These are phyloP conservation scores for Clarias batrachus DNA, from an alignment of 2,113 vertebrate species.

Conservation along the genomic window DNA sequence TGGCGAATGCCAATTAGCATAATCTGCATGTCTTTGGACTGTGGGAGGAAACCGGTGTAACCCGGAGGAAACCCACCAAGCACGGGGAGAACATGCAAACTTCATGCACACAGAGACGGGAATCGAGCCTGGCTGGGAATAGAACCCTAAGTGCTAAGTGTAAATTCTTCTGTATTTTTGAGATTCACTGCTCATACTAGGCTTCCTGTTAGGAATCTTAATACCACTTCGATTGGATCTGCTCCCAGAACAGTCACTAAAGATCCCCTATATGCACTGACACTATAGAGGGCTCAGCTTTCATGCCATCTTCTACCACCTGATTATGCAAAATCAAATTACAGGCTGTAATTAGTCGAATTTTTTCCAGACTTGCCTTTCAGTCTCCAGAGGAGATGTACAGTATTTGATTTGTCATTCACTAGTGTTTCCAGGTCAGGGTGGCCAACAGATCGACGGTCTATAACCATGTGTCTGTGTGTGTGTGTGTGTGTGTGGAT, in stretches of 20 bases:
- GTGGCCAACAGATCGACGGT: slow-evolving; percentile 12
- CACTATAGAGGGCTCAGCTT: slow-evolving; percentile 38
- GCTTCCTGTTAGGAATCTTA: slow-evolving; percentile 31
- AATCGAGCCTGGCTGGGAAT: too few relatives aligned
- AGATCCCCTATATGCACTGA: background rate
- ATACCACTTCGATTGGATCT: slow-evolving; percentile 32
- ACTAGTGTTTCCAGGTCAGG: slow-evolving; percentile 47
- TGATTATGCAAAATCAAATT: slow-evolving; percentile 54
- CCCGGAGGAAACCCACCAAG: too few relatives aligned
- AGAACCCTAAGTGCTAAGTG: too few relatives aligned
- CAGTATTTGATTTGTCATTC: slow-evolving; percentile 38
- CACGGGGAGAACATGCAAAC: too few relatives aligned
- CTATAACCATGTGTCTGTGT: background rate
- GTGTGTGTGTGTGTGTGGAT: slow-evolving; percentile 41
- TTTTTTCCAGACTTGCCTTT: slow-evolving; percentile 17
- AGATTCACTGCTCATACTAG: background rate
- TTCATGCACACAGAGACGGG: too few relatives aligned
- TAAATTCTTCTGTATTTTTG: background rate
- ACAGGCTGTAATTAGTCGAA: slow-evolving; percentile 28
- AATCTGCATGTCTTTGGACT: too few relatives aligned
- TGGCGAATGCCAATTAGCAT: too few relatives aligned
- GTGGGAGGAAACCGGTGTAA: too few relatives aligned
- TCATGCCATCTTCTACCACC: slow-evolving; percentile 17
- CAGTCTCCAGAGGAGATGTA: slow-evolving; percentile 29
- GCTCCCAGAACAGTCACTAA: slow-evolving; percentile 7